Base-by-base conservation (phyloP, 2,888 invertebrate species). In the Drosophila tripunctata region DNA sequence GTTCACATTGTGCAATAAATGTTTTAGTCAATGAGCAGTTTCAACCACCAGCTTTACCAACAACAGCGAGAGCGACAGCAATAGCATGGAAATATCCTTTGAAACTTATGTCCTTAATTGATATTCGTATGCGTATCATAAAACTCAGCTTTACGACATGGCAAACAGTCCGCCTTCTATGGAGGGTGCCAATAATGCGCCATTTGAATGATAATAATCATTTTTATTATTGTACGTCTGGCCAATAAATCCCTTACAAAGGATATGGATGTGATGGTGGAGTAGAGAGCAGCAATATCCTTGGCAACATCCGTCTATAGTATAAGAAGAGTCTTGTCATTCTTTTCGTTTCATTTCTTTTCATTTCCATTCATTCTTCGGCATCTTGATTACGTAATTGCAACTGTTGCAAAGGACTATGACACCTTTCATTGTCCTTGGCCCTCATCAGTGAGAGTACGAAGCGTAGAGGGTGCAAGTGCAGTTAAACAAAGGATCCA, bases 191-290 rank as follows among this genome's bases (percentile, higher is more conserved):
- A 63, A 78, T 79, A 65, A 70, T 74, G 67, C 60, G 62, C 67
- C 79, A 84, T 81, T 81, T 69, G 75, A 85, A 81, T 81, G 82
- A 85, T 82, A 71, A 78, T 76, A 84, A 77, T 65, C 58, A 50
- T 62, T 76, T 85, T 85, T 85, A 70, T 67, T 79, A 75, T n/a
- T 67, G 64, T 15, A 27, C 44, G 66, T 72, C 72, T 70, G 74
- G 74, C 74, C 78, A 78, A 84, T 78, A 84, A 81, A 81, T 65
- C 58, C 54, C 17, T 54, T 52, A 41, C 40, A 17, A 48, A 48
- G 24, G 36, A 48, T 35, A 14, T 24, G 12, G 2, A 4, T 21
- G 21, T 21, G 21, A 4, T 4, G 2, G 19, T 12, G 22, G 12
- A 40, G 41, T 1, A 22, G 17, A 24, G 31, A 19, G 33, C 3